Percentiles rank a stretch among this genome's conserved stretches.
Evolutionary conservation across 2,113 vertebrate species (phyloP).

Genomic region (Melospiza georgiana): DNA sequence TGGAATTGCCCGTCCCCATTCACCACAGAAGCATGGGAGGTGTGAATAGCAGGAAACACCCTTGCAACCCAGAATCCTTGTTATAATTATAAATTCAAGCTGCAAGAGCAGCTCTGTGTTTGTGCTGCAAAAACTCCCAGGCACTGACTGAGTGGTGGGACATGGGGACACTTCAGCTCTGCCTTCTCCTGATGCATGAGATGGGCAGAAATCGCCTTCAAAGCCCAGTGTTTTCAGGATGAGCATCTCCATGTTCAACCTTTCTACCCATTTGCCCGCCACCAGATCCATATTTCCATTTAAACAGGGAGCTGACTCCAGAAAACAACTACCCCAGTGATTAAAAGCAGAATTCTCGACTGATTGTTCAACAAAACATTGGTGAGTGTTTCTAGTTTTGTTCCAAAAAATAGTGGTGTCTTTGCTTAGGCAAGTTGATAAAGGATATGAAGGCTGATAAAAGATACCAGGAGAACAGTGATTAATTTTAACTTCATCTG

Average conservation of each 20-base stretch:
- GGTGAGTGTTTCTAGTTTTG: neutral
- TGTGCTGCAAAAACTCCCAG: neutral
- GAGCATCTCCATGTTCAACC: neutral
- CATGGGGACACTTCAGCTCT: neutral
- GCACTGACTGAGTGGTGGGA: neutral
- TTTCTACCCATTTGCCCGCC: neutral
- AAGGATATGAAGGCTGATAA: neutral
- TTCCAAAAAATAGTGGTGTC: neutral
- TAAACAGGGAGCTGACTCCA: neutral
- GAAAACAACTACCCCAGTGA: neutral
- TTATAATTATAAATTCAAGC: neutral
- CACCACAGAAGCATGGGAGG: neutral
- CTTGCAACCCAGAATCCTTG: neutral
- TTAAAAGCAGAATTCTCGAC: neutral
- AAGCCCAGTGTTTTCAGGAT: neutral
- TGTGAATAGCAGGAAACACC: neutral
- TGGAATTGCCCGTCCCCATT: neutral
- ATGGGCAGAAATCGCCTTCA: neutral
- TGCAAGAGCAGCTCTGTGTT: neutral
- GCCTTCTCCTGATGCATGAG: neutral
- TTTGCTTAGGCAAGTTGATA: neutral
- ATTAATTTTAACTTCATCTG: neutral
- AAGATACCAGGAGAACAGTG: neutral
- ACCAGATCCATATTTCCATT: neutral
- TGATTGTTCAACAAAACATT: neutral